Evolutionary conservation across 2,888 invertebrate genomes (phyloP).

Genomic region (Cantharis rustica): DNA sequence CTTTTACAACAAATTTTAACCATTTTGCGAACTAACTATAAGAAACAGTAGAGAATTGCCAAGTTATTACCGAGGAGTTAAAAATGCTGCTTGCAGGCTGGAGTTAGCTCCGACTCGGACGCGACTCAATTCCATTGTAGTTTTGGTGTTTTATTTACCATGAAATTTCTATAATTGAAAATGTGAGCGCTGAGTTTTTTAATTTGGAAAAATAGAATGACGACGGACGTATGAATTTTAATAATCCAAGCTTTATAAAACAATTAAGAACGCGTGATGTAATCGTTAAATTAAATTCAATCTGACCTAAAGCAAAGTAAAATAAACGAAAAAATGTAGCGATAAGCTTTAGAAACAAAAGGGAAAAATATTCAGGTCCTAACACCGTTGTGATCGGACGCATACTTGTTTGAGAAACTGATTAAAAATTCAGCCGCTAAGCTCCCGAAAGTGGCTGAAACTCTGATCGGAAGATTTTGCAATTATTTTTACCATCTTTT

Average conservation of each 20-base stretch:
- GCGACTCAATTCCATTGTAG: not conserved
- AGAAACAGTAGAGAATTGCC: too few species aligned
- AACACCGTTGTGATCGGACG: constrained; percentile 36
- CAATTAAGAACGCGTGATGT: constrained; percentile 30
- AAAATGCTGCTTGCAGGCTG: not conserved
- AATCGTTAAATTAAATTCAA: constrained; percentile 29
- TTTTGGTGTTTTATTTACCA: not conserved
- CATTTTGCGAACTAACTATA: too few species aligned
- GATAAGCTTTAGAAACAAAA: constrained; percentile 48
- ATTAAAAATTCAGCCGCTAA: constrained; percentile 57
- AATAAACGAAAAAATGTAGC: constrained; percentile 49
- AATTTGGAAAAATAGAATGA: not conserved
- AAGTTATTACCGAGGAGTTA: not conserved
- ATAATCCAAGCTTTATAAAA: constrained; percentile 24
- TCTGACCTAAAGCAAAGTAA: constrained; percentile 27
- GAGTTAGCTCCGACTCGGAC: not conserved
- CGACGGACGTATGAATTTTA: not conserved
- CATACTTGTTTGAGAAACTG: constrained; percentile 55
- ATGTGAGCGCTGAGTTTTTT: not conserved
- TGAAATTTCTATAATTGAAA: not conserved
- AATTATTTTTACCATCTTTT: constrained; percentile 53
- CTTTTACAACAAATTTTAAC: too few species aligned
- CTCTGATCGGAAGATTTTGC: constrained; percentile 54
- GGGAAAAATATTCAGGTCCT: constrained; percentile 36
- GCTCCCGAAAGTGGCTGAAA: constrained; percentile 53